A percentile compares a stretch with the other conserved stretches of the same genome.
These are phyloP conservation scores for Cherax destructor DNA, from an alignment of 1,140 invertebrate species.

Conservation along the genomic window DNA sequence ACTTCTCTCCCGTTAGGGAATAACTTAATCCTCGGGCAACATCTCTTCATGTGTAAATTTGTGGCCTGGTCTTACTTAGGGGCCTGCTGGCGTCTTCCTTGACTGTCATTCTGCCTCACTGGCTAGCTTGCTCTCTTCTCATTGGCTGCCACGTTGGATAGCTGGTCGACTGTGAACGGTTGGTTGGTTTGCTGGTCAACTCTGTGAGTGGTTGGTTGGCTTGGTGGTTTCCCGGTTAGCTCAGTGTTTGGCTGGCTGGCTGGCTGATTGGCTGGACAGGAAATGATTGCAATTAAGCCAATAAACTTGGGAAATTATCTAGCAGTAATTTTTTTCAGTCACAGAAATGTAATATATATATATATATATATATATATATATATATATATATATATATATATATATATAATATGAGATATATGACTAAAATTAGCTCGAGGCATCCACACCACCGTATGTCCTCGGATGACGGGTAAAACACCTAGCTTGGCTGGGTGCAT, in stretches of 20 bases:
- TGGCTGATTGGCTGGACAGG: not conserved
- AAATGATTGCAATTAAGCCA: no score
- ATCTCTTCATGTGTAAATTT: not conserved
- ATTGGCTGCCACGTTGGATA: not conserved
- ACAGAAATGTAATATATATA: no score
- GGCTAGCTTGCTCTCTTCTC: not conserved
- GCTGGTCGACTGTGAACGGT: not conserved
- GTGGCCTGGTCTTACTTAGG: not conserved
- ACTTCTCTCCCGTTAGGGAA: no score
- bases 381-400: no score
- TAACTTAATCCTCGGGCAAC: not conserved
- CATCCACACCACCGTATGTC: no score
- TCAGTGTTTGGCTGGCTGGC: not conserved
- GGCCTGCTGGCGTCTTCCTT: not conserved
- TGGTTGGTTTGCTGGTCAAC: not conserved
- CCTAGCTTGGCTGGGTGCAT: no score
- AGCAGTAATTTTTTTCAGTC: no score
- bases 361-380: no score
- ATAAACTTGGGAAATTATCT: no score
- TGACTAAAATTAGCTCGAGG: no score
- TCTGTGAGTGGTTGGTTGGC: not conserved
- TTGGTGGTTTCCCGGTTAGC: not conserved
- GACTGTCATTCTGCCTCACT: not conserved
- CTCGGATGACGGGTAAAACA: no score
- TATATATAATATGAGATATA: no score